phyloP scores from a whole-genome alignment of 2,888 invertebrate species.

The Tribolium freemani region DNA sequence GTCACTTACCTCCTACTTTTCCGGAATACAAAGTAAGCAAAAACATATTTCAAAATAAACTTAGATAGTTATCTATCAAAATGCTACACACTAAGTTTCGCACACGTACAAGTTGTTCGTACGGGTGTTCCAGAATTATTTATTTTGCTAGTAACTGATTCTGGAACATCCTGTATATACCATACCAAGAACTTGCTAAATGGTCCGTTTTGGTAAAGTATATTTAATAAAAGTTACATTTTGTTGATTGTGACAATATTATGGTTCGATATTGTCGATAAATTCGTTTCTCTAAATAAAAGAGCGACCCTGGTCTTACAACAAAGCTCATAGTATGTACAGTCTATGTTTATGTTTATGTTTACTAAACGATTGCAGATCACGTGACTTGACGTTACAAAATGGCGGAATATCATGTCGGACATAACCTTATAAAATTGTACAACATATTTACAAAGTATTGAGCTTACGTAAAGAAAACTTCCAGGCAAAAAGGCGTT shows the following conservation, averaged over 20 bases:
- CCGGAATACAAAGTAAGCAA: constrained; percentile 67
- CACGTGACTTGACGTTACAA: constrained; percentile 16
- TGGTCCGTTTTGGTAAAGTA: constrained; percentile 13
- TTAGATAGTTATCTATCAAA: constrained; percentile 68
- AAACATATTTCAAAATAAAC: constrained; percentile 69
- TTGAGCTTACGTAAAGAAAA: constrained; percentile 1
- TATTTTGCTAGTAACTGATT: background rate
- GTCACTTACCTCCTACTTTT: constrained; percentile 69
- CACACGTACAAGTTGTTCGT: background rate
- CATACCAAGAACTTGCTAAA: background rate
- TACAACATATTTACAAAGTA: constrained; percentile 23
- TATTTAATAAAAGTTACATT: constrained; percentile 9
- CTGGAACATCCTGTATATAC: background rate
- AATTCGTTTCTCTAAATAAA: constrained; percentile 58
- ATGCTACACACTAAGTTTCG: constrained; percentile 1
- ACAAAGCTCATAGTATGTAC: constrained; percentile 32
- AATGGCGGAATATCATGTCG: constrained; percentile 2
- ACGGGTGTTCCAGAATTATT: too few species aligned
- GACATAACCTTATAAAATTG: constrained; percentile 26
- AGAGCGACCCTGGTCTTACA: constrained; percentile 27
- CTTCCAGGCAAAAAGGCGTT: background rate
- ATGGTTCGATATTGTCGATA: constrained; percentile 61
- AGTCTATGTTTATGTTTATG: background rate
- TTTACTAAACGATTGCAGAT: constrained; percentile 11
- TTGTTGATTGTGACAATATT: constrained; percentile 50